phyloP scores from a whole-genome alignment of 1,140 invertebrate species.

The Triops longicaudatus region DNA sequence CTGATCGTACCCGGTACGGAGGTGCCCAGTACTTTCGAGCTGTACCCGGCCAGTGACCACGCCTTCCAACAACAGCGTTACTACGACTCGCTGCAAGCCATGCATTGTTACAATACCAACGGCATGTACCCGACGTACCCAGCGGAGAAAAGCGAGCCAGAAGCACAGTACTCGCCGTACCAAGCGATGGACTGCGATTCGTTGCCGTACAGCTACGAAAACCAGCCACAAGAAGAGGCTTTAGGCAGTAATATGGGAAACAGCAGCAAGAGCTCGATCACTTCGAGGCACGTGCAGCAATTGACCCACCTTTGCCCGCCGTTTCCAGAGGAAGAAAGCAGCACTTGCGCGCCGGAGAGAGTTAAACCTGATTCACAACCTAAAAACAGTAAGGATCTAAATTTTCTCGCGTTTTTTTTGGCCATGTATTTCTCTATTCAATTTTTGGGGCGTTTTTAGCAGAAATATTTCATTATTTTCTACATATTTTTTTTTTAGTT shows the following conservation, averaged over 20 bases:
- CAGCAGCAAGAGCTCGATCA: constrained; percentile 31
- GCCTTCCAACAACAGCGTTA: constrained; percentile 17
- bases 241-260: background rate
- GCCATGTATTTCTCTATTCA: no score
- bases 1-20: constrained; percentile 16
- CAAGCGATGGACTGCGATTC: background rate
- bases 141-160: background rate
- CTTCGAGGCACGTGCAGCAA: constrained; percentile 39
- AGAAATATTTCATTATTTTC: no score
- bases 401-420: no score
- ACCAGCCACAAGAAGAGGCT: background rate
- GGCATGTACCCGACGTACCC: background rate
- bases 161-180: background rate
- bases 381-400: constrained; percentile 20
- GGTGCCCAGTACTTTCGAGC: background rate
- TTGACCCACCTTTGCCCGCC: constrained; percentile 39
- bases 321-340: constrained; percentile 31
- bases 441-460: no score
- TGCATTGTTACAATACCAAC: background rate
- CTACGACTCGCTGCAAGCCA: background rate
- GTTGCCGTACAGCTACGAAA: constrained; percentile 1
- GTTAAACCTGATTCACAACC: constrained; percentile 23
- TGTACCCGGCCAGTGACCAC: background rate
- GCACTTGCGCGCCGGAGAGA: constrained; percentile 20
- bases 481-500: no score